phyloP scores from a whole-genome alignment of 1,140 invertebrate genomes.

The Ceratoteleas bidentatus region DNA sequence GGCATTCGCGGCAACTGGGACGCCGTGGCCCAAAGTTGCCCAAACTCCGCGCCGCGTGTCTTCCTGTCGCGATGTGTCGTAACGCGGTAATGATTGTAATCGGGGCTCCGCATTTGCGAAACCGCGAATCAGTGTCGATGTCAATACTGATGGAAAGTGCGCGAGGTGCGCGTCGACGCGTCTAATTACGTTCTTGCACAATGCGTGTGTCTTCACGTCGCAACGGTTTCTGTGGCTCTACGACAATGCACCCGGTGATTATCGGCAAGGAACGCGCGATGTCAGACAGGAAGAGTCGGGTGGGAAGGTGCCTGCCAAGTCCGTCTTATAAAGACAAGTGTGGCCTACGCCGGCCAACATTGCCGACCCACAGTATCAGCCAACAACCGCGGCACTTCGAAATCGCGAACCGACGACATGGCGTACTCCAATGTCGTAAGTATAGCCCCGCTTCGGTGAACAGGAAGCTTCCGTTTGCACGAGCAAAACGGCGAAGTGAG shows the following conservation, averaged over 20 bases:
- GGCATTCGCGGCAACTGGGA: constrained; percentile 31
- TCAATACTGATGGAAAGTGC: constrained; percentile 33
- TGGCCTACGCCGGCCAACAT: constrained; percentile 25
- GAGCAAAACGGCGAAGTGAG: too few relatives aligned
- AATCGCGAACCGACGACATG: too few relatives aligned
- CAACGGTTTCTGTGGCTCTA: constrained; percentile 46
- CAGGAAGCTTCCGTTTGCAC: too few relatives aligned
- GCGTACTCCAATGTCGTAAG: too few relatives aligned
- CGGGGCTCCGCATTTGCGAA: constrained; percentile 43
- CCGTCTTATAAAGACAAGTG: constrained; percentile 59
- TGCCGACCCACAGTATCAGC: constrained; percentile 38
- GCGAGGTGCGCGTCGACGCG: constrained; percentile 11
- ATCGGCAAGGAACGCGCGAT: constrained; percentile 35
- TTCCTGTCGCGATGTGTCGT: constrained; percentile 6
- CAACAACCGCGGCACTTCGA: too few relatives aligned
- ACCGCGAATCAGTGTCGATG: constrained; percentile 45
- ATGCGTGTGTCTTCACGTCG: constrained; percentile 64
- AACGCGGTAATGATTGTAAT: constrained; percentile 51
- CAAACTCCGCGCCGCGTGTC: constrained; percentile 25
- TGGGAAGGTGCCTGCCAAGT: constrained; percentile 26
- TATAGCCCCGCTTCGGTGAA: too few relatives aligned
- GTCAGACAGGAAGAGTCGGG: constrained; percentile 56
- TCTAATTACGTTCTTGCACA: constrained; percentile 65
- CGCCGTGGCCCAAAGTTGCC: constrained; percentile 45
- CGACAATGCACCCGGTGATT: constrained; percentile 63